Evolutionary conservation across 2,113 vertebrate genomes (phyloP).

Genomic region (Archilochus colubris): DNA sequence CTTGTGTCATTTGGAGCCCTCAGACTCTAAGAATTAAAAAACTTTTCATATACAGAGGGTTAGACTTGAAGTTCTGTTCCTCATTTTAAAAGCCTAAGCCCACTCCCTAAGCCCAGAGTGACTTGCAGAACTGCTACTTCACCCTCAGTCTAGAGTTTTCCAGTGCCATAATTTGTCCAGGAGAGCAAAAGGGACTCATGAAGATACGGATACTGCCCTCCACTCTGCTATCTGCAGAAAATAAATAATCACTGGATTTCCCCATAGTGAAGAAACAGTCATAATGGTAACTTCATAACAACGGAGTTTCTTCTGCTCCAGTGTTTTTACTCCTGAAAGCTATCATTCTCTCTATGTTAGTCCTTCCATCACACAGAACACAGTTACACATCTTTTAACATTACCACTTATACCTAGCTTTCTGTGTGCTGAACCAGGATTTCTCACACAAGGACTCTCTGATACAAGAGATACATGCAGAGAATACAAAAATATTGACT

Average conservation of each 20-base stretch:
- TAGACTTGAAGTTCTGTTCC: not conserved
- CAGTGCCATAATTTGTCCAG: not conserved
- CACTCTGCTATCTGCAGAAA: not conserved
- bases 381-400: not conserved
- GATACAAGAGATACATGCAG: not conserved
- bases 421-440: not conserved
- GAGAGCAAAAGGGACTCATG: not conserved
- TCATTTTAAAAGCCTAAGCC: not conserved
- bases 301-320: not conserved
- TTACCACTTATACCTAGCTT: not conserved
- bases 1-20: not conserved
- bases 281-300: not conserved
- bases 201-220: not conserved
- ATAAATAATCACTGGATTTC: not conserved
- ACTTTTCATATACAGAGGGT: not conserved
- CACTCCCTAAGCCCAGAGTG: not conserved
- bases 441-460: not conserved
- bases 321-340: not conserved
- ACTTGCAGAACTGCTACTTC: not conserved
- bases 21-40: not conserved
- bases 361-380: not conserved
- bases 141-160: not conserved
- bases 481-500: not conserved
- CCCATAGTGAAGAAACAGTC: not conserved
- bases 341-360: not conserved